Base-by-base conservation (phyloP, 2,888 invertebrate species). In the Cylloceria caligata region DNA sequence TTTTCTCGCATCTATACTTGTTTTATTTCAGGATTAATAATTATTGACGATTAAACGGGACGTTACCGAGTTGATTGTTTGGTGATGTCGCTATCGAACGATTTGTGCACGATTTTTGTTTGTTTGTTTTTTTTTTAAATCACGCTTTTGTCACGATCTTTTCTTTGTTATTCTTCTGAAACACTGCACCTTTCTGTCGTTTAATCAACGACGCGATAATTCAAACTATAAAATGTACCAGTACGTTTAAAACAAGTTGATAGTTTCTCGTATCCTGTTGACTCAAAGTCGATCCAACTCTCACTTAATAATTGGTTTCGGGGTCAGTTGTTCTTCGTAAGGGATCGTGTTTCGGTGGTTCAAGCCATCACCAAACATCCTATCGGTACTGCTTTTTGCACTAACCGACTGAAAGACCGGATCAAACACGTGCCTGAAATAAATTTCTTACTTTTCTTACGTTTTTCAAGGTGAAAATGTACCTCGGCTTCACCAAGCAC, bases 401-500 rank as follows among this genome's bases (percentile, higher is more conserved):
- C 92, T 92, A 92, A 92, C 91, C 87, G 86, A 89, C 62, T 85
- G 86, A 86, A 81, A 85, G 75, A 73, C 30, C 60, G 3, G 21
- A 64, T 64, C 2, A 27, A 21, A 0, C 57, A 3, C 30, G 3
- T 67, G 11, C 30, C 30, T 47, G 74, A 60, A 57, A 73, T 74
- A 62, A 62, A 62, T 57, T 60, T 74, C 34, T 76, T 36, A 24
- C 52, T 65, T 69, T 9, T 74, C n/a, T n/a, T n/a, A n/a, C 75
- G 83, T 79, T 55, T 87, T 91, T 88, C 79, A 88, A 91, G 92
- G 89, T 86, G 84, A 86, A 80, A 91, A 90, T 84, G 86, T 88
- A 39, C 86, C 90, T n/a, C 91, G 91, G 57, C 87, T 90, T 81
- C 93, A 93, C 74, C 93, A 93, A 57, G 92, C 91, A 36, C 94